phyloP scores from a whole-genome alignment of 1,140 invertebrate species.

The Diachasma alloeum region DNA sequence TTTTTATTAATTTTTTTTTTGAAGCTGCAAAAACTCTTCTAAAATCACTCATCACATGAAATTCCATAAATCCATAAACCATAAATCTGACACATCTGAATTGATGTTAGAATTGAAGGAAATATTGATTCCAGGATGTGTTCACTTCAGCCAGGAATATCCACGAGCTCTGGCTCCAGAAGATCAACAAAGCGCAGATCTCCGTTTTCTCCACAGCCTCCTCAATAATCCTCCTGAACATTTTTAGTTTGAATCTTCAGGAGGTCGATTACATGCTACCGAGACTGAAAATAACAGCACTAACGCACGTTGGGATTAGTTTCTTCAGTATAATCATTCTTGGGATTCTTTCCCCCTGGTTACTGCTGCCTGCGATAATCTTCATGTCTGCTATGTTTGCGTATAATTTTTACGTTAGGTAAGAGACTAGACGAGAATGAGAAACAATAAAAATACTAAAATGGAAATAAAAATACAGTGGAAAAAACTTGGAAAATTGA shows the following conservation, averaged over 20 bases:
- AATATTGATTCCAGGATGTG: constrained; percentile 25
- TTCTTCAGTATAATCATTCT: constrained; percentile 36
- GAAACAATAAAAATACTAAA: too few species aligned
- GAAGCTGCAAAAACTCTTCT: too few species aligned
- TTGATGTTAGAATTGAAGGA: neutral
- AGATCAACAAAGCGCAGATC: constrained; percentile 31
- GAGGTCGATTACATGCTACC: constrained; percentile 41
- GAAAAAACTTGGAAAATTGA: too few species aligned
- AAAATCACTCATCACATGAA: too few species aligned
- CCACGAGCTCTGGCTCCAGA: constrained; percentile 37
- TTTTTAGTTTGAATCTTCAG: constrained; percentile 37
- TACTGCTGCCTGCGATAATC: constrained; percentile 27
- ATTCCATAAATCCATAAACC: too few species aligned
- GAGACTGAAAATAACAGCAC: constrained; percentile 35
- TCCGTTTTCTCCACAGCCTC: constrained; percentile 30
- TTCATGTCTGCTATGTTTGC: constrained; percentile 22
- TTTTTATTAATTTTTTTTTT: too few species aligned
- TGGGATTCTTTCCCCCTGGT: constrained; percentile 34
- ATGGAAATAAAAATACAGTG: too few species aligned
- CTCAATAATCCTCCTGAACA: constrained; percentile 36
- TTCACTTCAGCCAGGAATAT: constrained; percentile 31
- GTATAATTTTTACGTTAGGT: constrained; percentile 30
- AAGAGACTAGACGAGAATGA: neutral
- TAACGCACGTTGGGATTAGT: constrained; percentile 39
- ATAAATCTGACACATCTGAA: too few species aligned